Conservation (phyloP, 1,140 invertebrate genomes). For the Eciton burchellii region DNA sequence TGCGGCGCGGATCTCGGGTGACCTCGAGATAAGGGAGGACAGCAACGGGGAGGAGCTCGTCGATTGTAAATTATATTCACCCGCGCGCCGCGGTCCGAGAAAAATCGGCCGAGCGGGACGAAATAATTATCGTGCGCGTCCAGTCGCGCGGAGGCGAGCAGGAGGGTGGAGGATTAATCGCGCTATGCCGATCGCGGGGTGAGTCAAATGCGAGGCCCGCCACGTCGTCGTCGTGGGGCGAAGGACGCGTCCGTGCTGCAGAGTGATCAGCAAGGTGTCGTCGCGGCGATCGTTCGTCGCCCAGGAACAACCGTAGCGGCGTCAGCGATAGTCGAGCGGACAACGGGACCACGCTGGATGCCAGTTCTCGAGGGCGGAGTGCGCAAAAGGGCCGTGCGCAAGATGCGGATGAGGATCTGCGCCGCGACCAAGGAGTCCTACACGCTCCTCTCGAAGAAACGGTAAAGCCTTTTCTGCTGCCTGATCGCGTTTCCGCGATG, state of each 20-base stretch:
- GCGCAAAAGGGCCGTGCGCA: slow-evolving; percentile 75
- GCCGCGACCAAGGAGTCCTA: slow-evolving; percentile 82
- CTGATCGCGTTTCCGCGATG: not conserved
- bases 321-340: slow-evolving; percentile 22
- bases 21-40: slow-evolving; percentile 68
- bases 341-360: slow-evolving; percentile 72
- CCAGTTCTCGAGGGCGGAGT: slow-evolving; percentile 79
- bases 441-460: slow-evolving; percentile 81
- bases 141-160: not conserved
- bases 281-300: slow-evolving; percentile 31
- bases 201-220: slow-evolving; percentile 38
- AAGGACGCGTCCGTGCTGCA: slow-evolving; percentile 50
- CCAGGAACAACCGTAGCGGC: not conserved
- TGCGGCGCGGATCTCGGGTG: slow-evolving; percentile 54
- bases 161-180: slow-evolving; percentile 65
- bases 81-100: slow-evolving; percentile 20
- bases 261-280: slow-evolving; percentile 51
- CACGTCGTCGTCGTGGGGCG: slow-evolving; percentile 36
- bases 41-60: slow-evolving; percentile 55
- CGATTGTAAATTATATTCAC: slow-evolving; percentile 67
- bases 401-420: slow-evolving; percentile 82
- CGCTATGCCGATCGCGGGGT: slow-evolving; percentile 47
- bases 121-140: slow-evolving; percentile 68
- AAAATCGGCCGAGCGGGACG: slow-evolving; percentile 59
- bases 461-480: slow-evolving; percentile 68